Percentiles rank a stretch among this genome's conserved stretches.
Conservation (phyloP, 1,140 invertebrate genomes). For the Aphaenogaster rudis region DNA sequence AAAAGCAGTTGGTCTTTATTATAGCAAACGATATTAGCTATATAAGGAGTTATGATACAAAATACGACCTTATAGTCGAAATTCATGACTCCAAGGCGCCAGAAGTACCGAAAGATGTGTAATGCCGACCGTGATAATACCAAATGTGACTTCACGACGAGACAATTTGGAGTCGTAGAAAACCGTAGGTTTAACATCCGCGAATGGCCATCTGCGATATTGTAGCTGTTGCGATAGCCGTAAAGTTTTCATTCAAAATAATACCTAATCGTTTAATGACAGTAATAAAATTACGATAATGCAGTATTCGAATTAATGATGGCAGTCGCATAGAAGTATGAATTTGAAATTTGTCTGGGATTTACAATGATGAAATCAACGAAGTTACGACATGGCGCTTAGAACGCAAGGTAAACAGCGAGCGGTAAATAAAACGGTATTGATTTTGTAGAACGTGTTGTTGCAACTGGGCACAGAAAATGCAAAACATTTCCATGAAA, state of each 20-base stretch:
- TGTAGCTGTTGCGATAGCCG: not conserved
- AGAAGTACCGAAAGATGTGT: not conserved
- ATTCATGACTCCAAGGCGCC: slow-evolving; percentile 25
- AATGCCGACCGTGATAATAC: not conserved
- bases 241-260: not conserved
- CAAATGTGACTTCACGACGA: not conserved
- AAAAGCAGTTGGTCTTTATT: slow-evolving; percentile 19
- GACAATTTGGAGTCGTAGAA: not conserved
- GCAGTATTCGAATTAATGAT: not conserved
- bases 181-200: not conserved
- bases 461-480: not conserved
- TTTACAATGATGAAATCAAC: slow-evolving; percentile 12
- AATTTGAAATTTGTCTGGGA: slow-evolving; percentile 17
- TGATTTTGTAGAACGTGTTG: slow-evolving; percentile 36
- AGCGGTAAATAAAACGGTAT: slow-evolving; percentile 13
- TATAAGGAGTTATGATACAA: slow-evolving; percentile 31
- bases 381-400: slow-evolving; percentile 2
- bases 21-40: not conserved
- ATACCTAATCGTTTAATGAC: not conserved
- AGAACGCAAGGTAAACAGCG: slow-evolving; percentile 21
- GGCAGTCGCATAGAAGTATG: not conserved
- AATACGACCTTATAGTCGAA: slow-evolving; percentile 1
- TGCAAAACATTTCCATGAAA: slow-evolving; percentile 33
- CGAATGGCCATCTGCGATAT: not conserved
- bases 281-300: slow-evolving; percentile 6